Evolutionary conservation across 2,113 vertebrate species (phyloP).

Genomic region (Ahaetulla prasina): DNA sequence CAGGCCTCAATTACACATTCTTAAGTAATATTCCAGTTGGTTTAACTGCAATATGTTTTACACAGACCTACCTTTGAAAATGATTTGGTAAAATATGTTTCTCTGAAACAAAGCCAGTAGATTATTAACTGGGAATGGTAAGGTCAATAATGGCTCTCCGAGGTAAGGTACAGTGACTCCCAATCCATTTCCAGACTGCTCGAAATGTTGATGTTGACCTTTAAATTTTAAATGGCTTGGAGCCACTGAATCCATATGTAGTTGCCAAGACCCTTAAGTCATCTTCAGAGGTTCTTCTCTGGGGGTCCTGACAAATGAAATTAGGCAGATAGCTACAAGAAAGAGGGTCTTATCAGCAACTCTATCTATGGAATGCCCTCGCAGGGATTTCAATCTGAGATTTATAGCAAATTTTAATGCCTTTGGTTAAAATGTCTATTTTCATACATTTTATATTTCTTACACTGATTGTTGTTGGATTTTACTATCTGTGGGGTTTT

Average conservation of each 20-base stretch:
- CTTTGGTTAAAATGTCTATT: neutral
- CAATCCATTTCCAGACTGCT: neutral
- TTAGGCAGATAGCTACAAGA: neutral
- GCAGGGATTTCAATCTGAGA: neutral
- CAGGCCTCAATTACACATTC: neutral
- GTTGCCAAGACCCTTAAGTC: neutral
- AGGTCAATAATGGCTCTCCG: neutral
- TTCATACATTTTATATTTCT: neutral
- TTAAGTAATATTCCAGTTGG: neutral
- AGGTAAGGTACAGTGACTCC: neutral
- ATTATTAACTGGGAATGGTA: neutral
- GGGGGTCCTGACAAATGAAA: neutral
- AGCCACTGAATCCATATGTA: neutral
- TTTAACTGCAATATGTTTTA: neutral
- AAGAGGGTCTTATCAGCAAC: neutral
- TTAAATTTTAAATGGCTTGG: neutral
- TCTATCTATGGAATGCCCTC: neutral
- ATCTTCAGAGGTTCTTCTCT: neutral
- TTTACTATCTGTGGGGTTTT: neutral
- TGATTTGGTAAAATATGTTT: neutral
- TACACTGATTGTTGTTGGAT: neutral
- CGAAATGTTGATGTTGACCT: neutral
- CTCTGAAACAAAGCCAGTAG: neutral
- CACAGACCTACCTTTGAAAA: neutral
- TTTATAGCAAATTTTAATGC: neutral